Percentiles rank a stretch among this genome's conserved stretches.
Conservation (phyloP, 2,888 invertebrate species). For the Cyrtodaria siliqua region DNA sequence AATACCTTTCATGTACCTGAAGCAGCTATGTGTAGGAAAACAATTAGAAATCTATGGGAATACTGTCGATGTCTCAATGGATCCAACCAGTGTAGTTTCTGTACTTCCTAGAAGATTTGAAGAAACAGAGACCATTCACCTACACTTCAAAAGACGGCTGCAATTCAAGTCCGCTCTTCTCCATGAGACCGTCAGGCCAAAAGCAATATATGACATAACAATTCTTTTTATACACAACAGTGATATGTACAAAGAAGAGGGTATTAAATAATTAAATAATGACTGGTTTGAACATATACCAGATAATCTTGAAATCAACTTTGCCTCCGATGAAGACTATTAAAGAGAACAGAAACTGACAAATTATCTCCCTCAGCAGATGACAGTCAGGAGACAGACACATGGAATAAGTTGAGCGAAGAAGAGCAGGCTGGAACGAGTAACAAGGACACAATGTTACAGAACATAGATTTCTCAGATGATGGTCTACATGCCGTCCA, state of each 20-base stretch:
- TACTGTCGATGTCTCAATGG: constrained; percentile 56
- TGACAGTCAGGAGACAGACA: constrained; percentile 12
- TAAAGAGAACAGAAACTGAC: background rate
- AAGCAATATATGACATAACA: constrained; percentile 37
- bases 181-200: constrained; percentile 47
- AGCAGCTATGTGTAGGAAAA: constrained; percentile 39
- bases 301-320: constrained; percentile 10
- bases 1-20: constrained; percentile 54
- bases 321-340: constrained; percentile 6
- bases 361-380: background rate
- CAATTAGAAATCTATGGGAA: constrained; percentile 48
- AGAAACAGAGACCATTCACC: constrained; percentile 42
- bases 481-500: constrained; percentile 50
- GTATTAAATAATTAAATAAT: constrained; percentile 11
- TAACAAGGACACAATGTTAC: constrained; percentile 43
- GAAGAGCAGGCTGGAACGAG: constrained; percentile 28
- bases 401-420: constrained; percentile 35
- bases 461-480: constrained; percentile 46
- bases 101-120: constrained; percentile 32
- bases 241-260: constrained; percentile 46
- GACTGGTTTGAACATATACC: constrained; percentile 25
- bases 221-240: constrained; percentile 48
- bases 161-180: constrained; percentile 18
- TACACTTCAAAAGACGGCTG: constrained; percentile 33
- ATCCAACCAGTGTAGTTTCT: constrained; percentile 27